These are phyloP conservation scores for Vollenhovia emeryi DNA, from an alignment of 1,140 invertebrate species.

Conservation along the genomic window DNA sequence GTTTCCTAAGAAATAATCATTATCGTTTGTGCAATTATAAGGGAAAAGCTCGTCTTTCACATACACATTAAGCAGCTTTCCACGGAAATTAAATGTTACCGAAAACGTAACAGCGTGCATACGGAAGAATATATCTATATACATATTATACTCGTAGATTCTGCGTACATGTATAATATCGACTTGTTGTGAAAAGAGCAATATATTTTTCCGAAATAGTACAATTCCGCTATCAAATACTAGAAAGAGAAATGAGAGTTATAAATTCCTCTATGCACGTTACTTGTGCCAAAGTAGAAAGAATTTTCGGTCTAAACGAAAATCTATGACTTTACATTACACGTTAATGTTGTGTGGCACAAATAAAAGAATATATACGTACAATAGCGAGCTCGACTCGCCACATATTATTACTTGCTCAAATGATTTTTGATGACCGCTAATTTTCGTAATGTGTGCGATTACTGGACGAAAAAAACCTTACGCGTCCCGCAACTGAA, in stretches of 20 bases:
- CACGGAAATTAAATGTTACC: conserved; percentile 21
- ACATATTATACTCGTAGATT: conserved; percentile 14
- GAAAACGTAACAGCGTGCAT: conserved; percentile 29
- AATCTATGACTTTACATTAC: conserved; percentile 12
- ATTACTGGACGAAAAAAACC: background rate
- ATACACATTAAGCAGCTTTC: conserved; percentile 28
- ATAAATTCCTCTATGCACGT: conserved; percentile 41
- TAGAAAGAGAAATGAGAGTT: conserved; percentile 15
- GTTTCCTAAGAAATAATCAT: background rate
- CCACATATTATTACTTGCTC: conserved; percentile 64
- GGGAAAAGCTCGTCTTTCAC: conserved; percentile 16
- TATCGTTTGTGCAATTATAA: conserved; percentile 43
- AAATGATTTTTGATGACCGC: conserved; percentile 52
- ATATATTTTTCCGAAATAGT: conserved; percentile 51
- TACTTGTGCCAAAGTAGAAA: conserved; percentile 65
- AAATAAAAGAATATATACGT: conserved; percentile 21
- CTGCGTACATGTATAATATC: conserved; percentile 20
- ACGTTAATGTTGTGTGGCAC: conserved; percentile 27
- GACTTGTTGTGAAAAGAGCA: conserved; percentile 43
- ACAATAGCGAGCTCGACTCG: conserved; percentile 26
- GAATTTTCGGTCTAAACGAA: conserved; percentile 21
- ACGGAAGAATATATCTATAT: conserved; percentile 41
- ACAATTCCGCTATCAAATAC: conserved; percentile 2
- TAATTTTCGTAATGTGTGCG: background rate
- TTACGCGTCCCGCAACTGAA: background rate